Evolutionary conservation across 2,113 vertebrate species (phyloP).

Genomic region (Paratilapia polleni): DNA sequence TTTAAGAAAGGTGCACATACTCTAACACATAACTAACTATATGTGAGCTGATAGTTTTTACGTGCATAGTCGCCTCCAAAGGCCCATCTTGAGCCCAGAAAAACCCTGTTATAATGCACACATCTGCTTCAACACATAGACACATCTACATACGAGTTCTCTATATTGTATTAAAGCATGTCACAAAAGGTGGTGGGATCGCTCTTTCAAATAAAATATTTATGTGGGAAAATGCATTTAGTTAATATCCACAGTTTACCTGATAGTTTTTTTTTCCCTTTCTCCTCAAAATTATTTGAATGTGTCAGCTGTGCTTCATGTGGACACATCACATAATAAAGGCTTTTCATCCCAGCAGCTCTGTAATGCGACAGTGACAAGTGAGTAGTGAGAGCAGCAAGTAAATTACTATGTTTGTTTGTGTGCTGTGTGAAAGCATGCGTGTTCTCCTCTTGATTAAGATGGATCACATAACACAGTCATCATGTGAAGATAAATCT

Average conservation of each 20-base stretch:
- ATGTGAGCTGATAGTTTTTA: too few species aligned
- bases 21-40: too few species aligned
- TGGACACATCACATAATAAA: not conserved
- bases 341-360: not conserved
- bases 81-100: too few species aligned
- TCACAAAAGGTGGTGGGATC: too few species aligned
- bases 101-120: too few species aligned
- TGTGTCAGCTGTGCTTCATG: not conserved
- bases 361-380: slow-evolving; percentile 36
- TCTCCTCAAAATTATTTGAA: not conserved
- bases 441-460: slow-evolving; percentile 8
- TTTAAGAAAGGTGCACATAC: too few species aligned
- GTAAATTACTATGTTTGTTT: slow-evolving; percentile 32
- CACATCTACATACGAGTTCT: too few species aligned
- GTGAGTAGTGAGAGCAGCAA: slow-evolving; percentile 6
- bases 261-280: not conserved
- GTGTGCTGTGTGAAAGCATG: not conserved
- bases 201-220: not conserved
- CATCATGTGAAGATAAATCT: slow-evolving; percentile 44
- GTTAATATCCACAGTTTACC: not conserved
- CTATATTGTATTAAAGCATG: too few species aligned
- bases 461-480: slow-evolving; percentile 12
- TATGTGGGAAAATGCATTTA: not conserved
- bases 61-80: too few species aligned
- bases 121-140: too few species aligned